Evolutionary conservation across 2,888 invertebrate genomes (phyloP).

Genomic region (Drosophila ochracea): DNA sequence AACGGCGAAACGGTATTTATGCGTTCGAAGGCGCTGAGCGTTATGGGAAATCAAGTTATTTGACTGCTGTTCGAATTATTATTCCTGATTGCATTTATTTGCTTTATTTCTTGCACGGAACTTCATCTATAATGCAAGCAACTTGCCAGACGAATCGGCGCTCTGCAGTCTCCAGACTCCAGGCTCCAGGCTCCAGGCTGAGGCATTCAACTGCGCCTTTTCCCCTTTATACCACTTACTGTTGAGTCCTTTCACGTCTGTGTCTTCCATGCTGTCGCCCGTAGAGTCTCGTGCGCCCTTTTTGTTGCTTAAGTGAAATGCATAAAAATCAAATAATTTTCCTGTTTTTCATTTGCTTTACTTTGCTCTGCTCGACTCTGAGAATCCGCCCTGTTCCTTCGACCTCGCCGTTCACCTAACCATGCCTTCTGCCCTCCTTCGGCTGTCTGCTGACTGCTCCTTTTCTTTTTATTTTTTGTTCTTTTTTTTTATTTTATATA

Average conservation of each 20-base stretch:
- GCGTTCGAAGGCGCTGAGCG: slow-evolving; percentile 46
- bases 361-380: slow-evolving; percentile 21
- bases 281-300: slow-evolving; percentile 49
- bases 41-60: slow-evolving; percentile 72
- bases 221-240: not conserved
- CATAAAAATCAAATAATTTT: slow-evolving; percentile 81
- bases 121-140: slow-evolving; percentile 76
- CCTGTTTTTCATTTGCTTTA: slow-evolving; percentile 73
- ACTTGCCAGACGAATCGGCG: slow-evolving; percentile 58
- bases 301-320: slow-evolving; percentile 77
- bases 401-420: not conserved
- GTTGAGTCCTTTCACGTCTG: slow-evolving; percentile 15
- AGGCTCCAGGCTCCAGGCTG: not conserved
- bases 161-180: slow-evolving; percentile 25
- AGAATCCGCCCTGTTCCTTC: not conserved
- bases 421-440: not conserved
- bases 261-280: slow-evolving; percentile 23
- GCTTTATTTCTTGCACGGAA: slow-evolving; percentile 69
- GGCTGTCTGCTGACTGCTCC: slow-evolving; percentile 11
- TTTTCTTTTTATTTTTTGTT: not conserved
- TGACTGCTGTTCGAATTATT: slow-evolving; percentile 76
- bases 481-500: slow-evolving; percentile 22
- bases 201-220: not conserved
- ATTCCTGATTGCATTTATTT: slow-evolving; percentile 79
- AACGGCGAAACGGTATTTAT: slow-evolving; percentile 65